These are phyloP conservation scores for Loripinus fragilis DNA, from an alignment of 2,888 invertebrate species.

Conservation along the genomic window DNA sequence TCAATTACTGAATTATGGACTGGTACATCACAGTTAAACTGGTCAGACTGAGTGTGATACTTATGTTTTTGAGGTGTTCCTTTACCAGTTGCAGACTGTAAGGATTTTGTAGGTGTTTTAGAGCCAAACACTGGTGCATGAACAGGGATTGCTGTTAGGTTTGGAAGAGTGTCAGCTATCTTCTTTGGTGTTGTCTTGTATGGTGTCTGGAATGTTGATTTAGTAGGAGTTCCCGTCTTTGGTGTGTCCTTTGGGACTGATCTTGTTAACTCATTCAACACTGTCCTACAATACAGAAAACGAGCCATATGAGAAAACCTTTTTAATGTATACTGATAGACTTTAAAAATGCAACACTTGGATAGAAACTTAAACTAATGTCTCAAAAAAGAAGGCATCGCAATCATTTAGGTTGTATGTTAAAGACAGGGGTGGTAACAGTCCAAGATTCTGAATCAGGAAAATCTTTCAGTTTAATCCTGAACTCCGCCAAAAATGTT, in stretches of 20 bases:
- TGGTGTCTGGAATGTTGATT: constrained; percentile 53
- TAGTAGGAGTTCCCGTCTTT: not conserved
- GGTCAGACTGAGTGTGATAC: too few species aligned
- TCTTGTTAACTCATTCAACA: not conserved
- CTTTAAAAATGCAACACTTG: too few species aligned
- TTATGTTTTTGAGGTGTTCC: too few species aligned
- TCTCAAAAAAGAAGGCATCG: too few species aligned
- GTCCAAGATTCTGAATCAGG: too few species aligned
- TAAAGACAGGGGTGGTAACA: too few species aligned
- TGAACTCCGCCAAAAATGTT: too few species aligned
- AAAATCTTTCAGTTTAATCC: too few species aligned
- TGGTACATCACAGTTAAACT: too few species aligned
- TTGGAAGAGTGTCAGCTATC: not conserved
- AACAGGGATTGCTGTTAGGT: not conserved
- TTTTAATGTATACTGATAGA: constrained; percentile 14
- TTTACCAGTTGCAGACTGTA: too few species aligned
- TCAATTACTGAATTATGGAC: not conserved
- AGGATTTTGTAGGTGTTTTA: not conserved
- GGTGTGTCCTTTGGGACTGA: not conserved
- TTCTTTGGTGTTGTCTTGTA: constrained; percentile 44
- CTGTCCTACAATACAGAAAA: not conserved
- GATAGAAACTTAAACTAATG: too few species aligned
- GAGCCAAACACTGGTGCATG: constrained; percentile 45
- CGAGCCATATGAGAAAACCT: not conserved
- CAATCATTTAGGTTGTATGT: too few species aligned